A percentile compares a stretch with the other conserved stretches of the same genome.
phyloP scores from a whole-genome alignment of 2,888 invertebrate species.

The Pantelozetes paolii region DNA sequence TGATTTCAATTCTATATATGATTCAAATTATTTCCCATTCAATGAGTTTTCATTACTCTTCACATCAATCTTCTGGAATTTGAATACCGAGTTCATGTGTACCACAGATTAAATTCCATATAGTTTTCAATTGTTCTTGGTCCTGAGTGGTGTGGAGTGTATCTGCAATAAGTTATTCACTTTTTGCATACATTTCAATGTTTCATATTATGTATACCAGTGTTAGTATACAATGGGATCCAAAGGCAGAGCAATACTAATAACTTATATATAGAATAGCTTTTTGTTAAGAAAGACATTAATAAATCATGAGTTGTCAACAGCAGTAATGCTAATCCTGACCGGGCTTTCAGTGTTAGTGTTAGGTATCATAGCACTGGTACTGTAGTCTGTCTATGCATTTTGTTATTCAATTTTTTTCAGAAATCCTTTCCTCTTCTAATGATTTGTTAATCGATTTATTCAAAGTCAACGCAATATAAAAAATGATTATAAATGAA shows the following conservation, averaged over 20 bases:
- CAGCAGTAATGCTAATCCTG: constrained; percentile 10
- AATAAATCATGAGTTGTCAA: constrained; percentile 26
- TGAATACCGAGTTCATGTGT: not conserved
- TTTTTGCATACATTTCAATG: not conserved
- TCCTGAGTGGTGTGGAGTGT: not conserved
- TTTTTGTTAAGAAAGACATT: constrained; percentile 25
- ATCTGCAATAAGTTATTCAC: not conserved
- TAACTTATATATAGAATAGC: constrained; percentile 10
- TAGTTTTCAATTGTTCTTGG: not conserved
- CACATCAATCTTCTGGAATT: constrained; percentile 11
- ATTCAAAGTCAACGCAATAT: constrained; percentile 4
- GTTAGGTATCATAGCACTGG: not conserved
- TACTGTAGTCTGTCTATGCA: not conserved
- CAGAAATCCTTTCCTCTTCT: constrained; percentile 11
- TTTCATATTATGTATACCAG: constrained; percentile 1
- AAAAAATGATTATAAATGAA: constrained; percentile 19
- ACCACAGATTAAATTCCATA: not conserved
- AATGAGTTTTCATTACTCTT: not conserved
- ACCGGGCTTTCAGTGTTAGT: not conserved
- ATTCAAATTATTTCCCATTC: constrained; percentile 7
- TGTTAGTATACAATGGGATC: not conserved
- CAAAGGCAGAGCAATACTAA: not conserved
- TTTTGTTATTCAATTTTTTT: constrained; percentile 24
- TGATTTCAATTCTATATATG: constrained; percentile 17
- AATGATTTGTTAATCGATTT: constrained; percentile 27